Base-by-base conservation (phyloP, 2,888 invertebrate genomes). In the Brenthis daphne region DNA sequence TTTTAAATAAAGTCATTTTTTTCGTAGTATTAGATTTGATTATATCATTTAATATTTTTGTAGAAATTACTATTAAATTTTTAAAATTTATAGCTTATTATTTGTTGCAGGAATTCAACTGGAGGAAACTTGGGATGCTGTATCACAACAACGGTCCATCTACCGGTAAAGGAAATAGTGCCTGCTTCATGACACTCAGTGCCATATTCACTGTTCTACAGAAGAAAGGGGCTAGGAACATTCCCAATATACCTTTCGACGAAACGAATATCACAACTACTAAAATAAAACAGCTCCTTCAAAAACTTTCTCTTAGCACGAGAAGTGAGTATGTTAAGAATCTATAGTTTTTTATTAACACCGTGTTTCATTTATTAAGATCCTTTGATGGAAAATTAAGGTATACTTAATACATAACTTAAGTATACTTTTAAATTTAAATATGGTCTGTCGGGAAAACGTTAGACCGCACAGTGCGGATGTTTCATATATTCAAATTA, bases 111-210 rank as follows among this genome's bases (percentile, higher is more conserved):
- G 94, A 94, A 74, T 97, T 96, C 84, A 95, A 95, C 68, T 97
- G 97, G 97, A 94, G 94, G 14, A 94, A 94, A 57, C 94, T 95
- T 2, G 96, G 95, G 0, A 93, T 97, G 80, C 88, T 97, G 58
- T 96, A 95, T 82, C 96, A 96, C 87, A 96, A 97, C 88, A 93
- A 95, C 79, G 94, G 94, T 43, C 88, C 93, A 14, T 86, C 92
- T 0, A 93, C 93, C 24, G 94, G 94, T 6, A 89, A 94, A 72
- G 96, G 97, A 8, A 95, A 96, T 85, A 96, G 97, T 61, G 94
- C 95, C 65, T 97, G 97, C 80, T 96, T 95, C 84, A 95, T 97
- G 81, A 95, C 95, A 5, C 88, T 97, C 77, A 95, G 95, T 68
- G 95, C 96, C 0, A 94, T 97, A 51, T 96, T 94, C 78, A 85